phyloP scores from a whole-genome alignment of 35 echinoderm and acorn worm genomes.

The Lytechinus variegatus region DNA sequence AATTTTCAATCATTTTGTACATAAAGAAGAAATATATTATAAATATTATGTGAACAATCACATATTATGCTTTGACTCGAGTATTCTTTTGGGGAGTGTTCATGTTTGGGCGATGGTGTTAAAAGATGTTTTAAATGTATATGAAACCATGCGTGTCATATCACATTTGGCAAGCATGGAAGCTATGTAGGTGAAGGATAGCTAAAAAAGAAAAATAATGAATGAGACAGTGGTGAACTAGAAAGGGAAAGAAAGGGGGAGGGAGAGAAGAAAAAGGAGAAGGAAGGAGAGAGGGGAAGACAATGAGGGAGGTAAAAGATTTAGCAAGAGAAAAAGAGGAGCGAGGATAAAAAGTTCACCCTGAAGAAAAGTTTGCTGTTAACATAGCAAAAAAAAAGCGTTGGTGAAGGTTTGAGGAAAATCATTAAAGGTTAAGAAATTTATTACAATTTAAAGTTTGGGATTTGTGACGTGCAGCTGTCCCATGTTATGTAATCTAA shows the following conservation, averaged over 20 bases:
- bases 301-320: background rate
- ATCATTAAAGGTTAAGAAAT: too few relatives aligned
- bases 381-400: too few relatives aligned
- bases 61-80: background rate
- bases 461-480: too few relatives aligned
- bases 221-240: background rate
- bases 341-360: too few relatives aligned
- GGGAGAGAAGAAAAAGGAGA: background rate
- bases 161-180: background rate
- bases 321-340: background rate
- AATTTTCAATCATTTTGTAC: background rate
- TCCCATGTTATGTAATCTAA: too few relatives aligned
- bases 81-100: background rate
- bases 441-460: too few relatives aligned
- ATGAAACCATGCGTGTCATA: background rate
- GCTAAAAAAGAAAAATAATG: background rate
- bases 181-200: background rate
- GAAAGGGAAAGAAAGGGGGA: background rate
- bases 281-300: background rate
- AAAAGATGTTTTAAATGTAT: background rate
- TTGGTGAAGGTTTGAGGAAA: too few relatives aligned
- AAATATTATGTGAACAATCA: background rate
- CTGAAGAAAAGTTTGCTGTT: too few relatives aligned
- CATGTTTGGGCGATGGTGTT: background rate
- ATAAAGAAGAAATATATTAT: background rate